Conservation (phyloP, 2,797 vertebrate species). For the Rallus crepitans region DNA sequence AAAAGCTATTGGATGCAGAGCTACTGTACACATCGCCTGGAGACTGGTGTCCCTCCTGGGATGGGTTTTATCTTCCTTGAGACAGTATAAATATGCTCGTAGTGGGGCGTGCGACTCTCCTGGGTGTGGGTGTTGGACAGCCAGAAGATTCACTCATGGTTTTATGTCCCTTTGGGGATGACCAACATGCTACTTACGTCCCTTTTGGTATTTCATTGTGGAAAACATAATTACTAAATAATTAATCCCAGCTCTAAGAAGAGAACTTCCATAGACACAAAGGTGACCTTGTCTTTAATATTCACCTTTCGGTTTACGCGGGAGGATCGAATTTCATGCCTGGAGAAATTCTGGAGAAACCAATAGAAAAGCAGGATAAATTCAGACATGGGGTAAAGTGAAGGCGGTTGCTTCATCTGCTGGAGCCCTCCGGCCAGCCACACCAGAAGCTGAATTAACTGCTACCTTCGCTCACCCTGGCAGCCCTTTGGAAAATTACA, state of each 20-base stretch:
- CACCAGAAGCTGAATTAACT: background rate
- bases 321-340: conserved; percentile 8
- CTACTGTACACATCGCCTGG: conserved; percentile 32
- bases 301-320: background rate
- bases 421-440: background rate
- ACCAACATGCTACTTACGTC: background rate
- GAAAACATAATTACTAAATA: conserved; percentile 70
- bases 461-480: background rate
- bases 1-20: conserved; percentile 22
- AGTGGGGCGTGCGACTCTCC: background rate
- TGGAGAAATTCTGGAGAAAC: background rate
- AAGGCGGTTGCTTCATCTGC: background rate
- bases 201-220: conserved; percentile 24
- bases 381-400: background rate
- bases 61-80: conserved; percentile 22
- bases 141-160: conserved; percentile 54
- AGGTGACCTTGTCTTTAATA: conserved; percentile 59
- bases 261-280: conserved; percentile 49
- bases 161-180: conserved; percentile 37
- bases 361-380: background rate
- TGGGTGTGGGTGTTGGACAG: conserved; percentile 28
- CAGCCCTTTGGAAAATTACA: background rate
- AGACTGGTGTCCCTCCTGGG: conserved; percentile 33
- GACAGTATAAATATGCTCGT: background rate
- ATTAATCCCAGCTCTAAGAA: conserved; percentile 67